These are phyloP conservation scores for Lemur catta DNA, from an alignment of 2,797 vertebrate species.

Conservation along the genomic window DNA sequence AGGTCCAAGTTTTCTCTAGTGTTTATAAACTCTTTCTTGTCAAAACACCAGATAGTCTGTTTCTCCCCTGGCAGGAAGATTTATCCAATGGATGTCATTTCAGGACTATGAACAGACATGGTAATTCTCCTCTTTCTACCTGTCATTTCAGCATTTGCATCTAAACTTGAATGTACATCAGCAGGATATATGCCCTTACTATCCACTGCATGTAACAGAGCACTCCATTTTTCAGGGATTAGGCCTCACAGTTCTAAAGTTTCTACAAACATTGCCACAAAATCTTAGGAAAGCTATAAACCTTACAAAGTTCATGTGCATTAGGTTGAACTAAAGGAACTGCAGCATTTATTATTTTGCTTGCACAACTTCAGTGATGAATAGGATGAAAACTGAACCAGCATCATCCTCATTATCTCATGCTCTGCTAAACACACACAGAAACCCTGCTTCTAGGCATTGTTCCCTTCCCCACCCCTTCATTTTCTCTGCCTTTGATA, in stretches of 20 bases:
- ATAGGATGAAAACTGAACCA: conserved; percentile 34
- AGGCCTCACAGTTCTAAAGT: neutral
- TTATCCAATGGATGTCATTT: conserved; percentile 39
- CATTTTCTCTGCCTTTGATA: conserved; percentile 66
- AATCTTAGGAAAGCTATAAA: neutral
- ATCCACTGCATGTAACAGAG: neutral
- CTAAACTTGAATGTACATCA: neutral
- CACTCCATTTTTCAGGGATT: neutral
- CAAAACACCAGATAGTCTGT: conserved; percentile 60
- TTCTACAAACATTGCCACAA: conserved; percentile 20
- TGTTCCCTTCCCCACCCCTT: conserved; percentile 50
- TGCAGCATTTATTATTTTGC: neutral
- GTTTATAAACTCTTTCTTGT: conserved; percentile 62
- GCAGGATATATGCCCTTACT: neutral
- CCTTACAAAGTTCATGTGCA: neutral
- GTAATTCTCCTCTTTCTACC: neutral
- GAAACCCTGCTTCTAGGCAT: neutral
- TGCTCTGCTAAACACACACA: conserved; percentile 23
- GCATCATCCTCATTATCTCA: conserved; percentile 46
- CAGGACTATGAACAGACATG: neutral
- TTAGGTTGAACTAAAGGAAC: neutral
- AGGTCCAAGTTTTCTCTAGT: conserved; percentile 42
- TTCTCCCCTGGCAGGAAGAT: neutral
- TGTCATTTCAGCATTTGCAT: conserved; percentile 49
- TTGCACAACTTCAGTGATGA: neutral